Percentiles rank a stretch among this genome's conserved stretches.
These are phyloP conservation scores for Sapajus apella DNA, from an alignment of 2,113 vertebrate species.

Conservation along the genomic window DNA sequence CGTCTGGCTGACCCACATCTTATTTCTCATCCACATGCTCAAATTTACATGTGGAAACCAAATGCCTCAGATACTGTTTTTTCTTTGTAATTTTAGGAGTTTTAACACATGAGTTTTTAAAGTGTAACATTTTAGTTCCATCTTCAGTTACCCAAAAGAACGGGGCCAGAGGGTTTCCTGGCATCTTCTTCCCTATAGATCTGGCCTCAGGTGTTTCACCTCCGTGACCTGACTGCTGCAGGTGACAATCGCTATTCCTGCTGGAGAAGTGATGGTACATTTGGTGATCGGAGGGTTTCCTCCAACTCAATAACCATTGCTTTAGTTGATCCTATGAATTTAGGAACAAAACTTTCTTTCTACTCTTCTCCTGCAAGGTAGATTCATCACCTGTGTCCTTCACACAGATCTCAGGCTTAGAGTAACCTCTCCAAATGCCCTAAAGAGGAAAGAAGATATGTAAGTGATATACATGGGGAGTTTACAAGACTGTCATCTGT, in stretches of 20 bases:
- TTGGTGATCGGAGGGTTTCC: accelerated
- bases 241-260: neutral
- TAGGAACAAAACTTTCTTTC: neutral
- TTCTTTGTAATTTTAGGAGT: too few relatives aligned
- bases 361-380: neutral
- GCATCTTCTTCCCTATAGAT: neutral
- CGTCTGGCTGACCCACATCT: neutral
- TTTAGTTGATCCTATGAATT: too few relatives aligned
- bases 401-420: neutral
- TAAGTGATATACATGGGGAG: neutral
- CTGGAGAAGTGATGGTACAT: accelerated
- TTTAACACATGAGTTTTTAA: accelerated
- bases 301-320: accelerated
- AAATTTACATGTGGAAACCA: neutral
- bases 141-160: too few relatives aligned
- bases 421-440: too few relatives aligned
- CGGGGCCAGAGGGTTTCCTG: accelerated
- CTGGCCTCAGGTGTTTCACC: accelerated
- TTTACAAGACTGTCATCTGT: too few relatives aligned
- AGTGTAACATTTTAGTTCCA: accelerated
- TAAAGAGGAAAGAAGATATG: neutral
- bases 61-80: accelerated
- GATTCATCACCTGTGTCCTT: neutral
- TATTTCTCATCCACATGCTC: neutral
- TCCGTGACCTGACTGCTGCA: accelerated